Conservation (phyloP, 2,888 invertebrate species). For the Epicampocera succincta region DNA sequence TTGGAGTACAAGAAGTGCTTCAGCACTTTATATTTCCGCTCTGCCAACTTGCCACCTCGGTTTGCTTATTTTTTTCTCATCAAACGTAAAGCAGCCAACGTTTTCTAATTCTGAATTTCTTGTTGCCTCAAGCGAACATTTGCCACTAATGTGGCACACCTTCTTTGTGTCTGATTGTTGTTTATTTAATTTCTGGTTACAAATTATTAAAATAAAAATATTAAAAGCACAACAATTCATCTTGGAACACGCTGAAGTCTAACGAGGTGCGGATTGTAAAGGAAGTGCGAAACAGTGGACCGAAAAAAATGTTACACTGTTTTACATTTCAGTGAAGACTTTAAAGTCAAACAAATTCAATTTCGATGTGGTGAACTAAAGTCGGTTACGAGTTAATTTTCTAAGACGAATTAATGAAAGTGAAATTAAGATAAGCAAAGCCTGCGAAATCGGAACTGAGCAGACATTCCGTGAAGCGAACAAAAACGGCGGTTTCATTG, state of each 20-base stretch:
- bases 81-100: neutral
- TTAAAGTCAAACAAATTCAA: neutral
- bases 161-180: conserved; percentile 51
- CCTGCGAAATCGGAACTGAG: neutral
- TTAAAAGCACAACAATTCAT: neutral
- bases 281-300: conserved; percentile 5
- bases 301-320: conserved; percentile 52
- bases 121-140: conserved; percentile 21
- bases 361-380: neutral
- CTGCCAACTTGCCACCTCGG: conserved; percentile 65
- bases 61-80: conserved; percentile 16
- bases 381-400: too few relatives aligned
- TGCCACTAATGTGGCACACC: conserved; percentile 31
- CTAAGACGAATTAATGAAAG: neutral
- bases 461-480: too few relatives aligned
- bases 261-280: conserved; percentile 18
- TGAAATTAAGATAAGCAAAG: neutral
- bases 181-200: conserved; percentile 57
- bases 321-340: conserved; percentile 21
- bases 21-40: conserved; percentile 56
- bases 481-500: too few relatives aligned
- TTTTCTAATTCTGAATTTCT: conserved; percentile 1
- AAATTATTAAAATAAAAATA: conserved; percentile 32
- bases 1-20: conserved; percentile 28
- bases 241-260: conserved; percentile 7